These are phyloP conservation scores for Rotaria sp. DNA, from an alignment of 2,888 invertebrate genomes.

Conservation along the genomic window DNA sequence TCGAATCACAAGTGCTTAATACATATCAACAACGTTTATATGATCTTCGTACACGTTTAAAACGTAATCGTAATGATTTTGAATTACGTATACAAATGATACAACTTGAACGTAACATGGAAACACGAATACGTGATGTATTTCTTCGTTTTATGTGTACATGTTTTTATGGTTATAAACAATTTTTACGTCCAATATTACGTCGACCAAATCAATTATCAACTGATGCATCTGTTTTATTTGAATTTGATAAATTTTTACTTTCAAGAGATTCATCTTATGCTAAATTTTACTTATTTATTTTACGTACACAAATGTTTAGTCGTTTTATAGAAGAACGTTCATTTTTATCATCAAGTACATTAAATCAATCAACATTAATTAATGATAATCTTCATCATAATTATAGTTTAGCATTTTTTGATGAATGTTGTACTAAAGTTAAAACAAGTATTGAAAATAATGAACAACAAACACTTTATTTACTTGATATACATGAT, in stretches of 20 bases:
- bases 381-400: slow-evolving; percentile 72
- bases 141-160: slow-evolving; percentile 89
- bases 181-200: slow-evolving; percentile 80
- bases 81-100: slow-evolving; percentile 28
- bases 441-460: not conserved
- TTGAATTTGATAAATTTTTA: slow-evolving; percentile 62
- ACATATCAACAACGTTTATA: slow-evolving; percentile 32
- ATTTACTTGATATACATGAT: slow-evolving; percentile 7
- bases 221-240: slow-evolving; percentile 86
- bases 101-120: slow-evolving; percentile 64
- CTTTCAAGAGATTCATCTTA: slow-evolving; percentile 54
- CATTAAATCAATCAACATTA: slow-evolving; percentile 86
- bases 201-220: slow-evolving; percentile 79
- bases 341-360: slow-evolving; percentile 74
- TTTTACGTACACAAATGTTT: slow-evolving; percentile 92
- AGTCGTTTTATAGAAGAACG: slow-evolving; percentile 95
- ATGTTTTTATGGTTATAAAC: slow-evolving; percentile 79
- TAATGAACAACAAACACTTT: not conserved
- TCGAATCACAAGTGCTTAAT: not conserved
- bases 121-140: slow-evolving; percentile 89
- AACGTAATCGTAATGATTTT: slow-evolving; percentile 31
- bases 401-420: slow-evolving; percentile 22
- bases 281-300: slow-evolving; percentile 71
- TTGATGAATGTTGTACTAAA: slow-evolving; percentile 34
- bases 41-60: not conserved